Percentiles rank a stretch among this genome's conserved stretches.
phyloP scores from a whole-genome alignment of 2,113 vertebrate genomes.

The Eretmochelys imbricata region DNA sequence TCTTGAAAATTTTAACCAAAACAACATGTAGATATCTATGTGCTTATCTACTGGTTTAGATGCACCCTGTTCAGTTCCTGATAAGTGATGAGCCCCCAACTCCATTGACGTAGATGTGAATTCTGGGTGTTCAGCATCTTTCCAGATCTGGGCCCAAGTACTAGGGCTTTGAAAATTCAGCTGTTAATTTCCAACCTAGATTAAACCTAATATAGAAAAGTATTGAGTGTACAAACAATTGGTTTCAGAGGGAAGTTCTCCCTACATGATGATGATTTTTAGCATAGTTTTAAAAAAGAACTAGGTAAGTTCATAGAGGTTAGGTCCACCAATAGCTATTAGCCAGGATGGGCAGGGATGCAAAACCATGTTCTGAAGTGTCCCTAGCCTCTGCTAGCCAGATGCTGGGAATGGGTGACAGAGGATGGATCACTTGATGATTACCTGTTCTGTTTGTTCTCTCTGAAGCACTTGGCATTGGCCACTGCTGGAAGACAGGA shows the following conservation, averaged over 20 bases:
- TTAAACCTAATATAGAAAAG: background rate
- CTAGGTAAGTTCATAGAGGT: too few species aligned
- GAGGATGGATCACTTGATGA: too few species aligned
- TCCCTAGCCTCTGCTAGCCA: too few species aligned
- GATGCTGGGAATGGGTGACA: too few species aligned
- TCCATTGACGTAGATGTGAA: background rate
- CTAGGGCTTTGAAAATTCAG: background rate
- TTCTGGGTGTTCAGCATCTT: background rate
- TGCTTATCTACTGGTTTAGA: background rate
- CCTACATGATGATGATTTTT: background rate
- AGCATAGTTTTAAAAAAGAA: background rate
- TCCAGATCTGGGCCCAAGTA: fast-evolving
- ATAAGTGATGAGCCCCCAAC: conserved; percentile 10
- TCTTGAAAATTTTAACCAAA: background rate
- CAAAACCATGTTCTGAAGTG: too few species aligned
- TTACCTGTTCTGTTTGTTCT: too few species aligned
- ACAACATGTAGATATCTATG: background rate
- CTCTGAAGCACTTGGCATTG: too few species aligned
- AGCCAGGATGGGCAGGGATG: too few species aligned
- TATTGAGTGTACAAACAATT: background rate
- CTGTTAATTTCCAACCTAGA: too few species aligned
- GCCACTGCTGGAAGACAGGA: too few species aligned
- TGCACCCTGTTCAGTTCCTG: background rate
- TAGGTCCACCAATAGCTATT: too few species aligned
- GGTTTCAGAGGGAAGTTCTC: background rate